These are phyloP conservation scores for Agrochola macilenta DNA, from an alignment of 2,888 invertebrate species.

Conservation along the genomic window DNA sequence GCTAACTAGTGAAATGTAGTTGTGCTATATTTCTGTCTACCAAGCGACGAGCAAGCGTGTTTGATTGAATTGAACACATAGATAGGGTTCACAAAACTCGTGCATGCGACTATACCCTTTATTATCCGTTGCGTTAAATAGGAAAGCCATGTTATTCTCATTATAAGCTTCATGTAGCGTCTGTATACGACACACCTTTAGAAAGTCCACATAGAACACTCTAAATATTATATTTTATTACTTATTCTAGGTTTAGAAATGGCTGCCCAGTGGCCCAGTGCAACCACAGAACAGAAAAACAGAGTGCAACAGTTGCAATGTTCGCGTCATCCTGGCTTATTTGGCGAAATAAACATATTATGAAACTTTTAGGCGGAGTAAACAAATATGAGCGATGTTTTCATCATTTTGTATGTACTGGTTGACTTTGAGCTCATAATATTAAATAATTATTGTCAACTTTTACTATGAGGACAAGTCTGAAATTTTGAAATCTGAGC, in stretches of 20 bases:
- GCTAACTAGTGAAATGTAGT: background rate
- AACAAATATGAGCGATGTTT: background rate
- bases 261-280: background rate
- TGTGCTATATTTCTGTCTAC: background rate
- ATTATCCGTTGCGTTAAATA: constrained; percentile 45
- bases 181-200: constrained; percentile 43
- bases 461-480: background rate
- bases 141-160: constrained; percentile 56
- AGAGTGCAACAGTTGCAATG: constrained; percentile 6
- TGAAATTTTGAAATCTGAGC: constrained; percentile 9
- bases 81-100: background rate
- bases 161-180: constrained; percentile 47
- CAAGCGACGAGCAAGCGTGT: background rate
- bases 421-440: constrained; percentile 11
- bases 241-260: constrained; percentile 13
- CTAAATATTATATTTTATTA: constrained; percentile 50
- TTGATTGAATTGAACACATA: background rate
- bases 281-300: too few species aligned
- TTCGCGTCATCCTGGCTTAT: background rate
- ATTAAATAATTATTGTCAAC: background rate
- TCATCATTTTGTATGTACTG: background rate
- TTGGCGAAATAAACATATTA: background rate
- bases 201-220: constrained; percentile 40
- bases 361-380: background rate
- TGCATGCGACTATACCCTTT: constrained; percentile 33